Conservation (phyloP, 35 echinoderm and acorn worm species). For the Stichopus chloronotus region DNA sequence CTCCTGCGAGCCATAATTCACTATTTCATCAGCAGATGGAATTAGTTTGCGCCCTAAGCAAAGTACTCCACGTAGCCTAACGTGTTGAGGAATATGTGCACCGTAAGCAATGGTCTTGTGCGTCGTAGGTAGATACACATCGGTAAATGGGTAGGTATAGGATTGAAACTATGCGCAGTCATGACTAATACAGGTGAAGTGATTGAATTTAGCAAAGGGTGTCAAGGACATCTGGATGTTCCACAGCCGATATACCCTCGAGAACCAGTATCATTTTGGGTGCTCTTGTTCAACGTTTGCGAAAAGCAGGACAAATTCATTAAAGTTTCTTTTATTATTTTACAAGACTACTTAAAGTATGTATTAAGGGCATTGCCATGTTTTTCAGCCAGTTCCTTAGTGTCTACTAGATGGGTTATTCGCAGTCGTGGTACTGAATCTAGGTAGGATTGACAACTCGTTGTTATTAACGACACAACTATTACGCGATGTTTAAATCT, state of each 20-base stretch:
- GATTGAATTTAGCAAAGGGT: background rate
- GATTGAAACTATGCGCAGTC: background rate
- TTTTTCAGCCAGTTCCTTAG: background rate
- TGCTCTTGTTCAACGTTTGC: background rate
- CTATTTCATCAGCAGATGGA: background rate
- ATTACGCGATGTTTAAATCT: too few relatives aligned
- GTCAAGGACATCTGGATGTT: background rate
- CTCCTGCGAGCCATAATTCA: constrained; percentile 8
- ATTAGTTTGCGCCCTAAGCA: constrained; percentile 10
- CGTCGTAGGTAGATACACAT: background rate
- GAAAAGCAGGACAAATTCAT: background rate
- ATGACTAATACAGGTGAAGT: background rate
- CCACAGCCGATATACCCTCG: background rate
- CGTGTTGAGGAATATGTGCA: background rate
- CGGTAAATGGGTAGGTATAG: background rate
- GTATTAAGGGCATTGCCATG: background rate
- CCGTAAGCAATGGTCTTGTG: background rate
- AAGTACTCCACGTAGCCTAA: background rate
- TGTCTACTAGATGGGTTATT: background rate
- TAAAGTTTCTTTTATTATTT: background rate
- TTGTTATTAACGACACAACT: too few relatives aligned
- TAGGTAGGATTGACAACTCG: too few relatives aligned
- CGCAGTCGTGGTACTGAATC: background rate
- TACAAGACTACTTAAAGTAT: background rate
- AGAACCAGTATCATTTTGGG: background rate